Evolutionary conservation across 1,140 invertebrate genomes (phyloP), one percentile per base, ranked within the genome.

Genomic region (Hestina assimilis): DNA sequence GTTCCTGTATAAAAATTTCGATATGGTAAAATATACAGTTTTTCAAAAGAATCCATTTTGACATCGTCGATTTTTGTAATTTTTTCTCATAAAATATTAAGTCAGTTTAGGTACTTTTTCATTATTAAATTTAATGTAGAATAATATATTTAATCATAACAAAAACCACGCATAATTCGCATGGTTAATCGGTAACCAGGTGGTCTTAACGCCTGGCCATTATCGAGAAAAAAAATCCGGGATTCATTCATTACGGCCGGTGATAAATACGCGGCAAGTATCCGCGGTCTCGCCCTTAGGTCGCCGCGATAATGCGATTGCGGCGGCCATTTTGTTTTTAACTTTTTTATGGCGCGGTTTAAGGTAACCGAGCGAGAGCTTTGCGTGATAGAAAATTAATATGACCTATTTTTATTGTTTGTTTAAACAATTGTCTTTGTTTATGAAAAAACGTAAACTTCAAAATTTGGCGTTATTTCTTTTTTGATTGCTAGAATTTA

Each of bases 191-290:
- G 7, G 54, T 58, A 38, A 52, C 59, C 59, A 62, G 59, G 59
- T 62, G 59, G 52, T 51, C 21, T 57, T 52, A 38, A 38, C 33
- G 33, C 33, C n/a, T 29, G 38, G 47, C 58, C 63, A 60, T 65
- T 65, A 65, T 66, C 63, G 51, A 59, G n/a, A n/a, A n/a, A 42
- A 60, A 61, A 66, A 66, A 61, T 51, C 50, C 12, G 54, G 63
- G 38, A 53, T 54, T 54, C 61, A 61, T 62, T 62, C 59, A 58
- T 66, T 66, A 66, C 9, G 7, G 7, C 48, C 62, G 41, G 50
- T 64, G 62, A 64, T 64, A 64, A 64, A 64, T 64, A 64, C 56
- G 40, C 50, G 45, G 47, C 28, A 65, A 38, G 58, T 47, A 58
- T 58, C 55, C 33, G 33, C 55, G 63, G 63, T 66, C 51, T 58